These are phyloP conservation scores for Otis tarda DNA, from an alignment of 2,113 vertebrate genomes.

Conservation along the genomic window DNA sequence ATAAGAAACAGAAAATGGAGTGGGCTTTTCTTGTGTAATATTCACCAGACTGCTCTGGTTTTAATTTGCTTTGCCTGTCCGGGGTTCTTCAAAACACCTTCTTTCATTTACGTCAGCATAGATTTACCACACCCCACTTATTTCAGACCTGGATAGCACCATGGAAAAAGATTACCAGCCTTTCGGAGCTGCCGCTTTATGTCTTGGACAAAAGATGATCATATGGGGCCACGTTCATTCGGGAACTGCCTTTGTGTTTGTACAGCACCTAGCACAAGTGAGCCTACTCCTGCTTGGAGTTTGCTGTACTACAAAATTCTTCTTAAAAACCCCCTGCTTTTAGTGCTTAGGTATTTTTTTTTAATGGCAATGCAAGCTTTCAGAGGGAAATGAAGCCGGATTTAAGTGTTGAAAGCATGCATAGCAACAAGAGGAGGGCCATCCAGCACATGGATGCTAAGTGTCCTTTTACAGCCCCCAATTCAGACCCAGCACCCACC, in stretches of 20 bases:
- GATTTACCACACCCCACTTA: conserved; percentile 57
- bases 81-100: conserved; percentile 54
- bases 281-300: neutral
- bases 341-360: neutral
- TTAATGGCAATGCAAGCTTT: neutral
- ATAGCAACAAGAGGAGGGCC: neutral
- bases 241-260: neutral
- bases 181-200: neutral
- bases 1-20: conserved; percentile 2
- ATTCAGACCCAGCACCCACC: neutral
- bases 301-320: neutral
- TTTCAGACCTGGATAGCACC: conserved; percentile 48
- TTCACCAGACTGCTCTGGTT: conserved; percentile 23
- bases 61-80: conserved; percentile 32
- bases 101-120: conserved; percentile 35
- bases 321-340: neutral
- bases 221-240: neutral
- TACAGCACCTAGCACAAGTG: neutral
- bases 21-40: conserved; percentile 10
- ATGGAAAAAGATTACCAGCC: conserved; percentile 46
- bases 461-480: conserved; percentile 25
- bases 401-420: neutral
- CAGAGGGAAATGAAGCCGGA: neutral
- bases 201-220: neutral
- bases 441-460: conserved; percentile 15